Percentiles rank a stretch among this genome's conserved stretches.
These are phyloP conservation scores for Naso thynnoides DNA, from an alignment of 2,797 vertebrate genomes.

Conservation along the genomic window DNA sequence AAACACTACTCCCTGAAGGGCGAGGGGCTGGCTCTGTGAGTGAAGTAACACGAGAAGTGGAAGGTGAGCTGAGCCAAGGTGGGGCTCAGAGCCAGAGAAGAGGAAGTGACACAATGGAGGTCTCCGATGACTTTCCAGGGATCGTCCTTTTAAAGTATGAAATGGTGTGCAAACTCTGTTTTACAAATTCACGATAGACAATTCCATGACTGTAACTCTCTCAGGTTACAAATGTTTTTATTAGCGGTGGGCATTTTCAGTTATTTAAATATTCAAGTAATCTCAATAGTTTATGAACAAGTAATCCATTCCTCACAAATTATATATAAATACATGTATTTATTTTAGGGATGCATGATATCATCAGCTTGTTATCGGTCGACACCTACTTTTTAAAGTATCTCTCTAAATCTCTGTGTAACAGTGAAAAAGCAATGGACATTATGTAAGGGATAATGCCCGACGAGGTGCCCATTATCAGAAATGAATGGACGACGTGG, in stretches of 20 bases:
- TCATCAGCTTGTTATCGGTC: not conserved
- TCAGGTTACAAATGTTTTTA: not conserved
- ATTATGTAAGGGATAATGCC: too few species aligned
- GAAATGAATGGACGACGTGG: too few species aligned
- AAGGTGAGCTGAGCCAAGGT: conserved; percentile 75
- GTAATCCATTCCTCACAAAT: too few species aligned
- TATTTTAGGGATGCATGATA: too few species aligned
- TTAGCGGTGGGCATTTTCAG: too few species aligned
- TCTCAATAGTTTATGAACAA: too few species aligned
- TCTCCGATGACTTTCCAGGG: conserved; percentile 64
- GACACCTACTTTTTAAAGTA: not conserved
- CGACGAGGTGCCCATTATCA: too few species aligned
- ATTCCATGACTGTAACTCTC: not conserved
- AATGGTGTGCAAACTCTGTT: conserved; percentile 6
- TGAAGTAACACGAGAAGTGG: conserved; percentile 77
- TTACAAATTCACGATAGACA: not conserved
- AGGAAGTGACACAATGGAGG: conserved; percentile 80
- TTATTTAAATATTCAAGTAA: too few species aligned
- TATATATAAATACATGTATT: too few species aligned
- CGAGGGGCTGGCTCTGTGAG: conserved; percentile 48
- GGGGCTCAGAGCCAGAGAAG: conserved; percentile 60
- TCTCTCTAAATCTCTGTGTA: not conserved
- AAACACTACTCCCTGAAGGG: conserved; percentile 61
- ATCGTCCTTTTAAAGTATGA: conserved; percentile 51
- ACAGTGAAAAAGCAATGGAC: not conserved